Percentiles rank a stretch among this genome's conserved stretches.
These are phyloP conservation scores for Abrostola triplasia DNA, from an alignment of 2,888 invertebrate species.

Conservation along the genomic window DNA sequence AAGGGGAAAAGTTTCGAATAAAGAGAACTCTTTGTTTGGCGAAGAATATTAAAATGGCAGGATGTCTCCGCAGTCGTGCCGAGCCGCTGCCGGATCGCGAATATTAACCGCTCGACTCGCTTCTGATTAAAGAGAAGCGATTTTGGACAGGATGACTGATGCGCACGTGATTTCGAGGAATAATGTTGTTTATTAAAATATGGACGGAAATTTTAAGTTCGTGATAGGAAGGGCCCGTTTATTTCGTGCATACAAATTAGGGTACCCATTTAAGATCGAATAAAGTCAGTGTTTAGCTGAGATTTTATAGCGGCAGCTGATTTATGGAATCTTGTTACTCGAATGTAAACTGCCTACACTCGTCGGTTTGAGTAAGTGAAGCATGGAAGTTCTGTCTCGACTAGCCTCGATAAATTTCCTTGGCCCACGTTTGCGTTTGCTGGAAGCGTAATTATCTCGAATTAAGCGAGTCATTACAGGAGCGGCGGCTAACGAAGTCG, in stretches of 20 bases:
- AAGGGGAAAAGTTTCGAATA: conserved; percentile 75
- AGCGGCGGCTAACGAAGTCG: conserved; percentile 79
- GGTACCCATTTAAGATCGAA: conserved; percentile 75
- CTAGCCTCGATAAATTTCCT: conserved; percentile 76
- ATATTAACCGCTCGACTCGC: conserved; percentile 78
- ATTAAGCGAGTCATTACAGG: conserved; percentile 84
- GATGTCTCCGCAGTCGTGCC: conserved; percentile 71
- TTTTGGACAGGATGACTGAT: conserved; percentile 83
- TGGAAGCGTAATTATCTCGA: conserved; percentile 83
- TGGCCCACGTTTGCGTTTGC: conserved; percentile 76
- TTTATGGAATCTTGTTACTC: conserved; percentile 72
- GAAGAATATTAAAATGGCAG: conserved; percentile 81
- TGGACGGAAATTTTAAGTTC: conserved; percentile 83
- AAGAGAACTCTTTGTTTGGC: conserved; percentile 75
- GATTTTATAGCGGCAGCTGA: conserved; percentile 71
- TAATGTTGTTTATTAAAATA: conserved; percentile 81
- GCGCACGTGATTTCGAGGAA: conserved; percentile 79
- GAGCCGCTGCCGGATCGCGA: conserved; percentile 73
- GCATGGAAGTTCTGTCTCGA: conserved; percentile 65
- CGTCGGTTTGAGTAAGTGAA: conserved; percentile 63
- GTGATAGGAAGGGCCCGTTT: conserved; percentile 81
- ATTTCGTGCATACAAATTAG: conserved; percentile 81
- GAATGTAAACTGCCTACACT: conserved; percentile 71
- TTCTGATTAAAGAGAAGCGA: conserved; percentile 82
- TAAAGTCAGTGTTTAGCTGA: conserved; percentile 74